Evolutionary conservation across 2,113 vertebrate genomes (phyloP).

Genomic region (Erpornis zantholeuca): DNA sequence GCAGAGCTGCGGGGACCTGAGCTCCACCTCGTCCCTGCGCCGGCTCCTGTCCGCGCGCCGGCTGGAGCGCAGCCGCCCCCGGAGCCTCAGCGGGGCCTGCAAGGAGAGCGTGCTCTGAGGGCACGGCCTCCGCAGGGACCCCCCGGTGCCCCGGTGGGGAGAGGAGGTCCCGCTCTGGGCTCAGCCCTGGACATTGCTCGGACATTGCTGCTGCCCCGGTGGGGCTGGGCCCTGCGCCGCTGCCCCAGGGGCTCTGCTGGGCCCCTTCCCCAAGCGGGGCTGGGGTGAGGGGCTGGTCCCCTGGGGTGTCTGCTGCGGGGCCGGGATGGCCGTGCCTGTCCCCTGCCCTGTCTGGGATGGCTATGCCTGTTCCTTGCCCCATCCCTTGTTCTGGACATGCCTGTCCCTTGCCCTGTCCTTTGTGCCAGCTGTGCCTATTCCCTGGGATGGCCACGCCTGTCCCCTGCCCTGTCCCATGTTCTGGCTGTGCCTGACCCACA

Average conservation of each 20-base stretch:
- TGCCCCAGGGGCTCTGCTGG: neutral
- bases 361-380: neutral
- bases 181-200: neutral
- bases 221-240: neutral
- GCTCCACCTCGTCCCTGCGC: slow-evolving; percentile 85
- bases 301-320: neutral
- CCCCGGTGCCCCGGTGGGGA: accelerated
- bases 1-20: slow-evolving; percentile 93
- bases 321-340: neutral
- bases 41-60: slow-evolving; percentile 75
- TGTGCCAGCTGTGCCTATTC: neutral
- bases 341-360: neutral
- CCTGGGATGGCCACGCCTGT: neutral
- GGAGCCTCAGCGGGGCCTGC: slow-evolving; percentile 82
- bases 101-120: slow-evolving; percentile 82
- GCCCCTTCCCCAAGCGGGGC: neutral
- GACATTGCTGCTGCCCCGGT: neutral
- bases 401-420: neutral
- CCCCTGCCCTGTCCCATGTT: neutral
- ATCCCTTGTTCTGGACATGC: neutral
- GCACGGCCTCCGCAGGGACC: neutral
- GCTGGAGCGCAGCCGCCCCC: slow-evolving; percentile 69
- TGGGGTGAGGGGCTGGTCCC: slow-evolving; percentile 30
- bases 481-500: neutral
- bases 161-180: neutral